Evolutionary conservation across 2,888 invertebrate species (phyloP).

Genomic region (Horisme vitalbata): DNA sequence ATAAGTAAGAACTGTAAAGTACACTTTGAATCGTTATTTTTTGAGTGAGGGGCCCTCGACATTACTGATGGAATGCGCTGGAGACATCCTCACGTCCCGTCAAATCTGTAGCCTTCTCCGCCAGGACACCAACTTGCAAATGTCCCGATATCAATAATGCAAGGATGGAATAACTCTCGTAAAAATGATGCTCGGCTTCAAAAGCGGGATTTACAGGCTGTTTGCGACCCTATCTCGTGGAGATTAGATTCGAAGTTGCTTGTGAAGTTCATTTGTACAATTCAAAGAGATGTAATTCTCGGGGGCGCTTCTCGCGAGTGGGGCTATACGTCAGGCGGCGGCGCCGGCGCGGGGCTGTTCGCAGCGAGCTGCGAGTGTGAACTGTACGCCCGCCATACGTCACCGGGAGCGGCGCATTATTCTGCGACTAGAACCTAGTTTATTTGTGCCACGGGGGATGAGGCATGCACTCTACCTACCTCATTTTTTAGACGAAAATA

Average conservation of each 20-base stretch:
- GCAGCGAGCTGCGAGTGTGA: constrained; percentile 14
- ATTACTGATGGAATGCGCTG: constrained; percentile 22
- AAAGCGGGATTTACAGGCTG: constrained; percentile 21
- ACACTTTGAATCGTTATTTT: no score
- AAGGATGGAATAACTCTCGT: constrained; percentile 40
- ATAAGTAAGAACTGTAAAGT: no score
- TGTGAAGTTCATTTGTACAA: constrained; percentile 31
- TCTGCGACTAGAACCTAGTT: not conserved
- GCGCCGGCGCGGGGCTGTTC: constrained; percentile 4
- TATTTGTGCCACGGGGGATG: constrained; percentile 1
- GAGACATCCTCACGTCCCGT: constrained; percentile 10
- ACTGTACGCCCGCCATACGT: not conserved
- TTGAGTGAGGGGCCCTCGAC: not conserved
- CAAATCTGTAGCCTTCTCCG: constrained; percentile 25
- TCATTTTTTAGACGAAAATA: constrained; percentile 6
- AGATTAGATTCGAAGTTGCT: constrained; percentile 3
- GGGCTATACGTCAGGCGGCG: constrained; percentile 31
- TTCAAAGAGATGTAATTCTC: constrained; percentile 41
- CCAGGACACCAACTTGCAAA: constrained; percentile 41
- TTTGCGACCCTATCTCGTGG: constrained; percentile 23
- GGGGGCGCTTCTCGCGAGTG: constrained; percentile 37
- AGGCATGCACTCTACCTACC: constrained; percentile 1
- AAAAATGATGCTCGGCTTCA: constrained; percentile 41
- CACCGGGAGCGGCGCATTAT: constrained; percentile 1
- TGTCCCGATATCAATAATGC: constrained; percentile 48